Evolutionary conservation across 2,888 invertebrate genomes (phyloP), one percentile per base, ranked within the genome.

Genomic region (Agrochola litura): DNA sequence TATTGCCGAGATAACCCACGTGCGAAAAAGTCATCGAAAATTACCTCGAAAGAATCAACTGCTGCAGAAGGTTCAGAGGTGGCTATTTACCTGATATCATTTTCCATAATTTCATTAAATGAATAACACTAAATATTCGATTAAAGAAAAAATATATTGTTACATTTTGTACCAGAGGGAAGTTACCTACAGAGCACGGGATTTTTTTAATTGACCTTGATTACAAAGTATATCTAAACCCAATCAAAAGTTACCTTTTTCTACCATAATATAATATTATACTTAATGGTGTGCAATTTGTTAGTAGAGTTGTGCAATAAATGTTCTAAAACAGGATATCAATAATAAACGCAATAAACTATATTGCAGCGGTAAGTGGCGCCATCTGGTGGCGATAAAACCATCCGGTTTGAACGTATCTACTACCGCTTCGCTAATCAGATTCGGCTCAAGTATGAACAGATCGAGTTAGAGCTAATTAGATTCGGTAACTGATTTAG

Each of bases 391-490:
- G 68, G 72, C 60, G 69, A 54, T 49, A 64, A 37, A 52, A 63
- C 14, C 67, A 77, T 83, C 77, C 77, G 85, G 52, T 41, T 22
- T 56, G 30, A 70, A n/a, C 63, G 54, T 22, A 16, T 49, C 49
- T 49, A 49, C 49, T 49, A 14, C 58, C 41, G 30, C 22, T 54
- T 41, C 52, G n/a, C 46, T 82, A 82, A 82, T 85, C 82, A 75
- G 66, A 82, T 82, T 85, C 58, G 56, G 61, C 61, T 84, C 85
- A 75, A 70, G 67, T 75, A 67, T 52, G n/a, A 81, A 66, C 65
- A n/a, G 69, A 82, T 81, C 83, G 74, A 67, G 72, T 83, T 83
- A 79, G 37, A 10, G 37, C 56, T 84, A 86, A 84, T 84, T 83
- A 78, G 52, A 76, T 71, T 67, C 63, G 49, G 79, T 66, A 70